Evolutionary conservation across 2,888 invertebrate genomes (phyloP).

Genomic region (Strigamia maritima): DNA sequence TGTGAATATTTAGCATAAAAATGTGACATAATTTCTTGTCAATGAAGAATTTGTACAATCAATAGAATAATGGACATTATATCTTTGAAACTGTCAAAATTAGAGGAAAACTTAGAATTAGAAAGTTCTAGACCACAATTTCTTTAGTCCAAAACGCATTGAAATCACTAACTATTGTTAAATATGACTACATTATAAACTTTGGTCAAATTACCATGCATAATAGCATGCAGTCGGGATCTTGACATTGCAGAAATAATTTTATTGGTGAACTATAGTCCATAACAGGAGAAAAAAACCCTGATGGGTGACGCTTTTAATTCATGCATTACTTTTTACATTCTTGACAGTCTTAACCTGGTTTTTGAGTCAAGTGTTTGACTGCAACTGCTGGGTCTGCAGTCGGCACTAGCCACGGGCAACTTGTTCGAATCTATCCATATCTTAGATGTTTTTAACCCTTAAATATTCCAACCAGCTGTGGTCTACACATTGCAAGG

Average conservation of each 20-base stretch:
- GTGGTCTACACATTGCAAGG: neutral
- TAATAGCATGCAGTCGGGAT: neutral
- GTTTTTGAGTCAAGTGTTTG: neutral
- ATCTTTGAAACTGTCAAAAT: too few relatives aligned
- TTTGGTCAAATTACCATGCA: too few relatives aligned
- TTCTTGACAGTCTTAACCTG: constrained; percentile 32
- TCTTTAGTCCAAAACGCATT: too few relatives aligned
- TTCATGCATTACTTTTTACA: constrained; percentile 6
- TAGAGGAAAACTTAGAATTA: too few relatives aligned
- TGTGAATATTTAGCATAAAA: too few relatives aligned
- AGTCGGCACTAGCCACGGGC: neutral
- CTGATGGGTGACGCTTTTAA: constrained; percentile 18
- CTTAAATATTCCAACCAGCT: constrained; percentile 2
- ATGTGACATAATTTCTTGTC: too few relatives aligned
- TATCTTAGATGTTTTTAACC: neutral
- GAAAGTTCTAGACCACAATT: too few relatives aligned
- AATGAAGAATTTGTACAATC: too few relatives aligned
- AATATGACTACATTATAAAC: too few relatives aligned
- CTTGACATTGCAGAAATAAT: neutral
- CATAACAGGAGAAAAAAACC: neutral
- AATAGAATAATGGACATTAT: too few relatives aligned
- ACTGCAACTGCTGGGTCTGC: neutral
- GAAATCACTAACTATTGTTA: too few relatives aligned
- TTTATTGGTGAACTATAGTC: neutral
- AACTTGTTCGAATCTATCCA: neutral